A percentile compares a stretch with the other conserved stretches of the same genome.
Evolutionary conservation across 2,113 vertebrate species (phyloP).

Genomic region (Phalacrocorax pelagicus): DNA sequence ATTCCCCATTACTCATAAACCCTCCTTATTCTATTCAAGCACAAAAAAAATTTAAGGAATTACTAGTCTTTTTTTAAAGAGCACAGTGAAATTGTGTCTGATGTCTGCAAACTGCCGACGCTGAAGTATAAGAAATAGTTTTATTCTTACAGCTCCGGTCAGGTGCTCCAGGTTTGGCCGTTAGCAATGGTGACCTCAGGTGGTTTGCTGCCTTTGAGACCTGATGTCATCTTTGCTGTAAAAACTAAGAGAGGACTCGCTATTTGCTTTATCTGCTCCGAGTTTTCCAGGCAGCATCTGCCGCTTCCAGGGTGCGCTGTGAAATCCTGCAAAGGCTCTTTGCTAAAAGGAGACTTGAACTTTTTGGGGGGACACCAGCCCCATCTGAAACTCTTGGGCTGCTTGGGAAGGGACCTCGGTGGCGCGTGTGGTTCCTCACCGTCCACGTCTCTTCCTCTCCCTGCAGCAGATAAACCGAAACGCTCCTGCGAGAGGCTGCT

Average conservation of each 20-base stretch:
- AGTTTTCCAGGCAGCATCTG: not conserved
- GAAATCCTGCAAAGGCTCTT: not conserved
- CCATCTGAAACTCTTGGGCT: accelerated
- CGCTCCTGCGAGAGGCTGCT: not conserved
- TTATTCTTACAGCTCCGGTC: not conserved
- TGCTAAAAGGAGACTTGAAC: not conserved
- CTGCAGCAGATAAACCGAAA: accelerated
- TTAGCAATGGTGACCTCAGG: accelerated
- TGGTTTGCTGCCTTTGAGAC: not conserved
- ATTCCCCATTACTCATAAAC: not conserved
- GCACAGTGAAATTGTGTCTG: not conserved
- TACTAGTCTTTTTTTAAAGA: no score
- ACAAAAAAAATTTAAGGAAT: not conserved
- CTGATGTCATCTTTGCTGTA: accelerated
- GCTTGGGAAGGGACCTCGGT: accelerated
- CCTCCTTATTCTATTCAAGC: not conserved
- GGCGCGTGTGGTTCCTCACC: accelerated
- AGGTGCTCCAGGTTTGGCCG: not conserved
- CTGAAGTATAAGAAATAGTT: accelerated
- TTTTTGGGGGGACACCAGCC: accelerated
- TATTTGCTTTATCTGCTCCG: accelerated
- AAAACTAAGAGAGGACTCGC: not conserved
- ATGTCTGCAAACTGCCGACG: accelerated
- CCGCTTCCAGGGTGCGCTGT: accelerated
- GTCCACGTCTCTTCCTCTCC: not conserved